Conservation (phyloP, 2,888 invertebrate genomes). For the Nomada goodeniana region DNA sequence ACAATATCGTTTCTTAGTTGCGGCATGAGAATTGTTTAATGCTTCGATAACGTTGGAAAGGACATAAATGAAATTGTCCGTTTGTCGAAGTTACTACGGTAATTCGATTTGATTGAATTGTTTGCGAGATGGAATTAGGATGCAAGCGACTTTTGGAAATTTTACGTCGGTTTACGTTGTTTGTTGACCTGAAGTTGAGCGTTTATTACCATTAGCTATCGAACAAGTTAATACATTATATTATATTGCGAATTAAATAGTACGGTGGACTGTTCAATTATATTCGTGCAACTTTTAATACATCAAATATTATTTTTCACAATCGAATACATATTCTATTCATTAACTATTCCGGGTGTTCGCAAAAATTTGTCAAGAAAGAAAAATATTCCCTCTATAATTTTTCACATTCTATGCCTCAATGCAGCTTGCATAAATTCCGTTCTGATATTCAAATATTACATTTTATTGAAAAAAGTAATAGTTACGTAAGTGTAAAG, state of each 20-base stretch:
- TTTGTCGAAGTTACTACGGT: no score
- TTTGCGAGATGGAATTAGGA: no score
- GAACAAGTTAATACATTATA: neutral
- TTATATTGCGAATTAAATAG: no score
- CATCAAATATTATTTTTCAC: no score
- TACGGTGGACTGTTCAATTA: no score
- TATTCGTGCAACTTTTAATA: no score
- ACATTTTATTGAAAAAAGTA: conserved; percentile 13
- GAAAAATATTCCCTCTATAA: no score
- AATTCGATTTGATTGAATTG: no score
- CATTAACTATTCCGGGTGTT: neutral
- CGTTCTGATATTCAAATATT: neutral
- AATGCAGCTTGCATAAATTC: neutral
- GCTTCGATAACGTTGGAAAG: neutral
- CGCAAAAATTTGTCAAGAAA: no score
- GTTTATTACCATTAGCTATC: neutral
- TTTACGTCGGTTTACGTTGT: no score
- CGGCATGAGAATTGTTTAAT: neutral
- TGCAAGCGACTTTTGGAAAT: no score
- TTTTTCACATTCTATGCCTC: neutral
- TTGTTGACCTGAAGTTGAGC: neutral
- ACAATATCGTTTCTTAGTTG: no score
- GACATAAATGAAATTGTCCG: neutral
- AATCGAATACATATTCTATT: neutral
- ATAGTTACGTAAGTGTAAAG: conserved; percentile 20